These are phyloP conservation scores for Hystrix cristata DNA, from an alignment of 2,113 vertebrate species.

Conservation along the genomic window DNA sequence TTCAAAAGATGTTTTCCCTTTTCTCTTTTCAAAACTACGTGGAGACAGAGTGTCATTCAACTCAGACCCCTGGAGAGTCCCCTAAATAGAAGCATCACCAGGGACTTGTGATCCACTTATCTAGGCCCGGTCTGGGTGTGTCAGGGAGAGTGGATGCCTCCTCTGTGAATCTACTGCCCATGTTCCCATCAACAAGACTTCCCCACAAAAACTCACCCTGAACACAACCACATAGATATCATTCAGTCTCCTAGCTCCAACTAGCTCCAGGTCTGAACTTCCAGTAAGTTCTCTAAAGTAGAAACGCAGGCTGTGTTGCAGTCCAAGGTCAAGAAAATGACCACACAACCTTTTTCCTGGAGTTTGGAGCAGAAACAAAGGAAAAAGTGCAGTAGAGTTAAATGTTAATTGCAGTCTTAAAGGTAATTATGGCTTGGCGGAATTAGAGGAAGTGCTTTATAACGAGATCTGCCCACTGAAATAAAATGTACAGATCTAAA, in stretches of 20 bases:
- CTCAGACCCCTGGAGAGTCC: neutral
- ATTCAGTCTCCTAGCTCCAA: neutral
- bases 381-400: neutral
- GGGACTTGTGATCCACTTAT: neutral
- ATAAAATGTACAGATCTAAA: slow-evolving; percentile 35
- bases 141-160: neutral
- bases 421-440: slow-evolving; percentile 66
- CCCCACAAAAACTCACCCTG: neutral
- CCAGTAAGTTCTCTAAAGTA: neutral
- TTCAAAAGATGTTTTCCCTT: neutral
- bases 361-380: neutral
- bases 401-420: slow-evolving; percentile 60
- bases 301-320: neutral
- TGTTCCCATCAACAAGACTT: neutral
- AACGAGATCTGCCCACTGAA: slow-evolving; percentile 25
- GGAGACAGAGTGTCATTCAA: neutral
- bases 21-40: neutral
- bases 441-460: slow-evolving; percentile 41
- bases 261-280: neutral
- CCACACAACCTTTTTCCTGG: neutral
- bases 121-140: neutral
- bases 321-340: slow-evolving; percentile 22
- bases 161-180: neutral
- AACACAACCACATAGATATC: neutral
- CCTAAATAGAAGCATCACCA: neutral